Evolutionary conservation across 2,888 invertebrate genomes (phyloP).

Genomic region (Craniophora ligustri): DNA sequence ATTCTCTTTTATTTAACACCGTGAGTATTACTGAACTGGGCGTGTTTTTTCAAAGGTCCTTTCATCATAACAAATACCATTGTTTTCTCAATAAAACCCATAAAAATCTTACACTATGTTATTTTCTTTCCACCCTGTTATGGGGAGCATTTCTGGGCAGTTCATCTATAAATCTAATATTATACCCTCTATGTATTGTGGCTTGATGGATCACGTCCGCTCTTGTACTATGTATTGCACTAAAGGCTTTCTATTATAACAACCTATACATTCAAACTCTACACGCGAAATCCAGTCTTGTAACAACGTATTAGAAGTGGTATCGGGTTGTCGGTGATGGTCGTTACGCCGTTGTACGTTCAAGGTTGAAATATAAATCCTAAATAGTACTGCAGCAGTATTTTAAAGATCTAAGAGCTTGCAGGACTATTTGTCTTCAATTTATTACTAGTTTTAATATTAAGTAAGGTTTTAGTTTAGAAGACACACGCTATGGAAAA

Average conservation of each 20-base stretch:
- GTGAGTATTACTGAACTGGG: no score
- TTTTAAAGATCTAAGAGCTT: constrained; percentile 32
- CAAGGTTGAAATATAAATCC: constrained; percentile 29
- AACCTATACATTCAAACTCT: background rate
- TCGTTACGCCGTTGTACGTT: constrained; percentile 10
- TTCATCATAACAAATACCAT: background rate
- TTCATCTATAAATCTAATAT: constrained; percentile 43
- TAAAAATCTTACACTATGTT: background rate
- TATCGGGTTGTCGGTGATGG: background rate
- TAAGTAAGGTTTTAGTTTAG: no score
- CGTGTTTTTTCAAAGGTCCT: background rate
- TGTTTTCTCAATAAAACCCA: background rate
- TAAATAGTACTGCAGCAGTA: constrained; percentile 27
- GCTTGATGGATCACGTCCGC: constrained; percentile 51
- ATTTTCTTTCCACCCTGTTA: background rate
- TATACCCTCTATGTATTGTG: constrained; percentile 32
- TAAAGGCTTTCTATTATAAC: background rate
- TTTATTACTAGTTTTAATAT: background rate
- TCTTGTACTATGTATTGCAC: constrained; percentile 25
- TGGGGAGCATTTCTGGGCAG: constrained; percentile 6
- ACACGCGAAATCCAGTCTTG: constrained; percentile 1
- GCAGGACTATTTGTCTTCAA: background rate
- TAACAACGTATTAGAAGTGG: background rate
- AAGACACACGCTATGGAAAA: no score
- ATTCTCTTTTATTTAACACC: no score